Conservation (phyloP, 2,888 invertebrate genomes). For the Tetropium fuscum region DNA sequence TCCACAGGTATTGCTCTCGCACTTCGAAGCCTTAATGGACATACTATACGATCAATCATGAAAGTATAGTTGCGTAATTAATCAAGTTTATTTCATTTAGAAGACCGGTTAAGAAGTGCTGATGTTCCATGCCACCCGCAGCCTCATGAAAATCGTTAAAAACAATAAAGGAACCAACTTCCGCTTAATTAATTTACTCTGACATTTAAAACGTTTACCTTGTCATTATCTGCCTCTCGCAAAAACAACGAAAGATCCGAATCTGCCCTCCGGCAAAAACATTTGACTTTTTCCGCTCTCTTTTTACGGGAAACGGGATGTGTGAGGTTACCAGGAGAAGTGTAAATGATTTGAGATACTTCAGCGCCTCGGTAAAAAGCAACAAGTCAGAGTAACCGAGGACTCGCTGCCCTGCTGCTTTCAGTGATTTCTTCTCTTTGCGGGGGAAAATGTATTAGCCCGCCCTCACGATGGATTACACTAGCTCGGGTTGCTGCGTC, state of each 20-base stretch:
- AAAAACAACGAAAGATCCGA: constrained; percentile 44
- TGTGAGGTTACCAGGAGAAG: constrained; percentile 48
- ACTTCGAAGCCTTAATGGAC: neutral
- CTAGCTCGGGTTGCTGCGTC: constrained; percentile 83
- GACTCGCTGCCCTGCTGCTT: constrained; percentile 22
- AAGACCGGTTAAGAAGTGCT: constrained; percentile 20
- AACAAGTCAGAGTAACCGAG: constrained; percentile 56
- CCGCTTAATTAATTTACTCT: constrained; percentile 48
- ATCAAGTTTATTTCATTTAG: constrained; percentile 19
- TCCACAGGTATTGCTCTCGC: constrained; percentile 55
- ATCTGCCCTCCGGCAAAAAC: constrained; percentile 35
- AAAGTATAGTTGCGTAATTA: constrained; percentile 7
- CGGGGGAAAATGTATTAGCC: constrained; percentile 38
- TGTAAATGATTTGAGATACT: constrained; percentile 55
- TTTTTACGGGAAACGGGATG: constrained; percentile 47
- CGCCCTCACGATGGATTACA: constrained; percentile 77
- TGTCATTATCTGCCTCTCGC: constrained; percentile 38
- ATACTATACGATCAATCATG: constrained; percentile 14
- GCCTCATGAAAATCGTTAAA: constrained; percentile 37
- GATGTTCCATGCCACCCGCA: constrained; percentile 8
- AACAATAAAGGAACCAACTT: constrained; percentile 38
- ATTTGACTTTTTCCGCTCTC: constrained; percentile 34
- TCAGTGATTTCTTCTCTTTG: constrained; percentile 28
- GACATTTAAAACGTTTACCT: constrained; percentile 42
- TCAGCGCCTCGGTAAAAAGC: constrained; percentile 55